Evolutionary conservation across 2,797 vertebrate genomes (phyloP).

Genomic region (Microtus agrestis): DNA sequence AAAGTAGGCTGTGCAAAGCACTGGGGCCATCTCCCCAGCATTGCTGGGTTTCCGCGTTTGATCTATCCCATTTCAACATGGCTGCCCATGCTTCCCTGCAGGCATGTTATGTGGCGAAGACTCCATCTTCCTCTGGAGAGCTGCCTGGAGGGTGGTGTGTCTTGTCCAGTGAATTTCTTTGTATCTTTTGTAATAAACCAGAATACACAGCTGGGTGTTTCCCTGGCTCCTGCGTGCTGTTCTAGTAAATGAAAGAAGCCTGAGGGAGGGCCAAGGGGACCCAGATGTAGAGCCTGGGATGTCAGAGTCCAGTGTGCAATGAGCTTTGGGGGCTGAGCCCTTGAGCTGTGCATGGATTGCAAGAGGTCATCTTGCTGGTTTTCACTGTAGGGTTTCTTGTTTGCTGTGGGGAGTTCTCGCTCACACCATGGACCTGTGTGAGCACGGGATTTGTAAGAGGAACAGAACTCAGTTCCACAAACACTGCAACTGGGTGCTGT

Average conservation of each 20-base stretch:
- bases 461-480: background rate
- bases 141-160: background rate
- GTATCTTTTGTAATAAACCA: background rate
- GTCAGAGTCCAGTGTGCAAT: too few species aligned
- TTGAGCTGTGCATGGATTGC: too few species aligned
- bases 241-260: too few species aligned
- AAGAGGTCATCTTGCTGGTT: background rate
- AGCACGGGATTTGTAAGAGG: background rate
- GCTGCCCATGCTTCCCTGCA: background rate
- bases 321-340: too few species aligned
- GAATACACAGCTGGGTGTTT: background rate
- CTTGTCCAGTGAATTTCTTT: background rate
- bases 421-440: background rate
- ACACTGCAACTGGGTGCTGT: background rate
- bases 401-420: background rate
- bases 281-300: background rate
- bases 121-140: background rate
- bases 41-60: background rate
- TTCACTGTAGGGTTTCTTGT: background rate
- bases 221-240: background rate
- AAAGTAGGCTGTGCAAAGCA: background rate
- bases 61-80: too few species aligned
- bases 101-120: background rate
- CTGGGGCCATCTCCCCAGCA: background rate
- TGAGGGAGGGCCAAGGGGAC: background rate